These are phyloP conservation scores for Rhinichthys klamathensis DNA, from an alignment of 2,113 vertebrate species.

Conservation along the genomic window DNA sequence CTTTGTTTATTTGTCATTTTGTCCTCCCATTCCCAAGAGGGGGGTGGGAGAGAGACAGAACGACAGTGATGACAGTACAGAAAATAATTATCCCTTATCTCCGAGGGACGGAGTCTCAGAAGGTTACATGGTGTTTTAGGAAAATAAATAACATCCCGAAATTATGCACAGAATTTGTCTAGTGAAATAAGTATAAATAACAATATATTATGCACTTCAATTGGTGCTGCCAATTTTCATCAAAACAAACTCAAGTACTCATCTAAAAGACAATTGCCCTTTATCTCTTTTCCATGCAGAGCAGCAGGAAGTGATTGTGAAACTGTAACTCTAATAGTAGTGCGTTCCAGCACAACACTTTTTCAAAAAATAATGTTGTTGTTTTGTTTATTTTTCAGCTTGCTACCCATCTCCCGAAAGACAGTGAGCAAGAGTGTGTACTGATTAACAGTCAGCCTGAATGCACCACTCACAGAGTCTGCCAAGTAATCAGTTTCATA, in stretches of 20 bases:
- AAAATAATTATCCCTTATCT: slow-evolving; percentile 44
- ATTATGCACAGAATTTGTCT: slow-evolving; percentile 12
- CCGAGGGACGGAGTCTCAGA: slow-evolving; percentile 1
- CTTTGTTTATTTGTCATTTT: slow-evolving; percentile 18
- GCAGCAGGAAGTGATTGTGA: neutral
- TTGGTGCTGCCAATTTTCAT: neutral
- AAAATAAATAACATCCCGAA: slow-evolving; percentile 23
- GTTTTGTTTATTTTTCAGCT: slow-evolving; percentile 45
- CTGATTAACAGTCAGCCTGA: slow-evolving; percentile 45
- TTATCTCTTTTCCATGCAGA: neutral
- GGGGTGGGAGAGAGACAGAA: neutral
- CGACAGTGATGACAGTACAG: slow-evolving; percentile 4
- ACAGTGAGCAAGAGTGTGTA: neutral
- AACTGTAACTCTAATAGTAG: neutral
- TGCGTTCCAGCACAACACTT: neutral
- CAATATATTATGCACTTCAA: slow-evolving; percentile 11
- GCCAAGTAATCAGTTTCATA: slow-evolving; percentile 43
- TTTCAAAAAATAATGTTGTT: neutral
- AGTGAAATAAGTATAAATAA: neutral
- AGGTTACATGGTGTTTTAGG: slow-evolving; percentile 26
- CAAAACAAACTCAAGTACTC: neutral
- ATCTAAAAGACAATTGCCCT: slow-evolving; percentile 3
- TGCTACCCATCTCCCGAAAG: slow-evolving; percentile 24
- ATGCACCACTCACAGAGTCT: slow-evolving; percentile 4
- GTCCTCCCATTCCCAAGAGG: slow-evolving; percentile 11